A percentile compares a stretch with the other conserved stretches of the same genome.
Conservation (phyloP, 2,113 vertebrate genomes). For the Talpa occidentalis region DNA sequence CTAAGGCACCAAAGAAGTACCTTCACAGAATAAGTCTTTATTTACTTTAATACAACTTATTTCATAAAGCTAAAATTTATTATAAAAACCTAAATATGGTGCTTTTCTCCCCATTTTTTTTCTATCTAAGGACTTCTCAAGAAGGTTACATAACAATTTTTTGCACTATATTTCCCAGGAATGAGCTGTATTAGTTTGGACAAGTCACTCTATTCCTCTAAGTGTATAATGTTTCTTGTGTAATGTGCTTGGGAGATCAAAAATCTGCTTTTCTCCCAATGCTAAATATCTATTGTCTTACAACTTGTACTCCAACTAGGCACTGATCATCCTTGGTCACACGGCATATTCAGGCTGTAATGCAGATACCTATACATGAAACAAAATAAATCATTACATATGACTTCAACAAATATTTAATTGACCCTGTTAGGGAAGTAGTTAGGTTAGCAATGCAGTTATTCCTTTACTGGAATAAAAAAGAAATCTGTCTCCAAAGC, state of each 20-base stretch:
- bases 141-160: background rate
- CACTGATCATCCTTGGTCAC: background rate
- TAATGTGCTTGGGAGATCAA: background rate
- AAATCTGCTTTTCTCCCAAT: background rate
- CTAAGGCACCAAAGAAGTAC: background rate
- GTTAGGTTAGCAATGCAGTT: background rate
- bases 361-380: background rate
- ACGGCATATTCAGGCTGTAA: background rate
- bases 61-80: background rate
- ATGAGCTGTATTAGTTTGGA: background rate
- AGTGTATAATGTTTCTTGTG: background rate
- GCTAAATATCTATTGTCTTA: background rate
- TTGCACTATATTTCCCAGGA: background rate
- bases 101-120: background rate
- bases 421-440: background rate
- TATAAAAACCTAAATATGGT: background rate
- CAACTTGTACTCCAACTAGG: background rate
- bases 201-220: background rate
- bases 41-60: background rate
- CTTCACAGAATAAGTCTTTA: background rate
- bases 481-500: background rate
- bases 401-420: constrained; percentile 2
- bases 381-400: background rate
- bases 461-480: background rate
- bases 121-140: constrained; percentile 6